These are phyloP conservation scores for Parapsyche elsis DNA, from an alignment of 1,140 invertebrate genomes.

Conservation along the genomic window DNA sequence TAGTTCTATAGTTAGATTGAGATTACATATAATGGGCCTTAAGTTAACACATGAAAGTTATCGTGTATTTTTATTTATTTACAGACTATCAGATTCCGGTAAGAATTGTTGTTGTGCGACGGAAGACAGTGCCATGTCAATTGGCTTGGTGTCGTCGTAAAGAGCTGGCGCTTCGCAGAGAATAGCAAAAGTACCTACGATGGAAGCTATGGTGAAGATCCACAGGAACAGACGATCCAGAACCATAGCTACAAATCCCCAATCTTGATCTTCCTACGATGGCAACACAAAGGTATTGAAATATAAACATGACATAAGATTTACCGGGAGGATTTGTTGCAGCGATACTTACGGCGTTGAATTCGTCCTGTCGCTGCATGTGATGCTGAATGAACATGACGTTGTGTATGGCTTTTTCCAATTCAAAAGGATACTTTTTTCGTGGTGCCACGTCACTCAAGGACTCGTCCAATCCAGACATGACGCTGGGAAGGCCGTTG, in stretches of 20 bases:
- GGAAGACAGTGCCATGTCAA: slow-evolving; percentile 86
- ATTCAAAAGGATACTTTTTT: slow-evolving; percentile 90
- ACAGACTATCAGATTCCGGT: slow-evolving; percentile 61
- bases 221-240: slow-evolving; percentile 96
- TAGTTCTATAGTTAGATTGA: too few species aligned
- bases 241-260: slow-evolving; percentile 99
- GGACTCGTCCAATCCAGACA: slow-evolving; percentile 83
- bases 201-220: slow-evolving; percentile 93
- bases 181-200: slow-evolving; percentile 89
- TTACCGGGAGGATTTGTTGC: too few species aligned
- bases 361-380: slow-evolving; percentile 92
- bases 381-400: slow-evolving; percentile 96
- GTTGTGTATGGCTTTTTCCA: slow-evolving; percentile 94
- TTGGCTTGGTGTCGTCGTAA: slow-evolving; percentile 90
- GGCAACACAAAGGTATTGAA: slow-evolving; percentile 51
- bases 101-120: slow-evolving; percentile 83
- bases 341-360: slow-evolving; percentile 82
- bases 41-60: too few species aligned
- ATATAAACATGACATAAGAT: background rate
- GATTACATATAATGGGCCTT: too few species aligned
- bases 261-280: slow-evolving; percentile 93
- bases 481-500: slow-evolving; percentile 82
- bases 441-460: slow-evolving; percentile 80
- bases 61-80: too few species aligned
- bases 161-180: slow-evolving; percentile 90